A percentile compares a stretch with the other conserved stretches of the same genome.
Conservation (phyloP, 2,888 invertebrate species). For the Crossocerus cetratus region DNA sequence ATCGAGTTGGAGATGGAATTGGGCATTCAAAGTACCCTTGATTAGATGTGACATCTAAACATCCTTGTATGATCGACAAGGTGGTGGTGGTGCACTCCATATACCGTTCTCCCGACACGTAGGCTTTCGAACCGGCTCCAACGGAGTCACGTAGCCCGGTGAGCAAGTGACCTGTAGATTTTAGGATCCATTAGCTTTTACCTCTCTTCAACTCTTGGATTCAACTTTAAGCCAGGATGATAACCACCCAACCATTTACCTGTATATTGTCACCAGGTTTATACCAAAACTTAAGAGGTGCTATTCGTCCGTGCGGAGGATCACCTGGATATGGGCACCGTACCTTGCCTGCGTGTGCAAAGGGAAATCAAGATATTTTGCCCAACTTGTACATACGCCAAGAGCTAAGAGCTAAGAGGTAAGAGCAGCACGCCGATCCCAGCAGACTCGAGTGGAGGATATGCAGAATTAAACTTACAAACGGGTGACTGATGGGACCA, state of each 20-base stretch:
- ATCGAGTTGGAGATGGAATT: too few species aligned
- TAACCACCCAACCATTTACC: slow-evolving; percentile 38
- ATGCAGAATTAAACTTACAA: slow-evolving; percentile 81
- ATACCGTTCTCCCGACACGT: slow-evolving; percentile 83
- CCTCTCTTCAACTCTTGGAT: too few species aligned
- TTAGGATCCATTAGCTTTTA: not conserved
- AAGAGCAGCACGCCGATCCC: too few species aligned
- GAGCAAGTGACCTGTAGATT: slow-evolving; percentile 80
- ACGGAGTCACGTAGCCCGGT: slow-evolving; percentile 80
- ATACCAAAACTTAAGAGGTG: slow-evolving; percentile 85
- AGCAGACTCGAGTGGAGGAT: too few species aligned
- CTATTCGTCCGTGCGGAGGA: slow-evolving; percentile 84
- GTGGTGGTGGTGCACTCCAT: slow-evolving; percentile 84
- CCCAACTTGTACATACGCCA: too few species aligned
- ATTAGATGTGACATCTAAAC: too few species aligned
- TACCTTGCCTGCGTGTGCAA: slow-evolving; percentile 83
- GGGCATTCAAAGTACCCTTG: too few species aligned
- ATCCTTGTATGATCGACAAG: slow-evolving; percentile 83
- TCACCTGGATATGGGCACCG: slow-evolving; percentile 86
- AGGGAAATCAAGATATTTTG: too few species aligned
- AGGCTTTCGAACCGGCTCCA: slow-evolving; percentile 81
- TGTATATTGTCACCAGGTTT: slow-evolving; percentile 85
- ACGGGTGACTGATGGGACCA: slow-evolving; percentile 93
- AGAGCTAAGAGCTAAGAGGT: too few species aligned
- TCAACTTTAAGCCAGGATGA: not conserved